Evolutionary conservation across 2,888 invertebrate species (phyloP), one percentile per base, ranked within the genome.

Genomic region (Harpalus rufipes): DNA sequence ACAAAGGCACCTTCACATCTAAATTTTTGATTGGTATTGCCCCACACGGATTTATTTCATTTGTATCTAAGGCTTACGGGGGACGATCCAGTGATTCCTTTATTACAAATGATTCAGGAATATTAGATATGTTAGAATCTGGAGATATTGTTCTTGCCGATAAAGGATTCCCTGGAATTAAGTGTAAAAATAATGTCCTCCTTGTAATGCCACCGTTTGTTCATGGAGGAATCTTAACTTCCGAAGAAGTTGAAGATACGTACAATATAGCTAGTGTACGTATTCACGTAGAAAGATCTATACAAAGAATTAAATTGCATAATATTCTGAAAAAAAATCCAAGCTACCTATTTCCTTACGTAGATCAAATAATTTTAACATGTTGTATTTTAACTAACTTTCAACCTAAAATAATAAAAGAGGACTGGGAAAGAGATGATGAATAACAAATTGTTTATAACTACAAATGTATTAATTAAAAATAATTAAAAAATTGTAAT

Each of bases 131-230:
- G 7, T 14, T 59, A 59, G 59, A 59, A 14, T 7, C 7, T 16
- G 59, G 59, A 59, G 59, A 59, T 59, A 59, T 59, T 59, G 59
- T 59, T 16, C 59, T 59, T 59, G 59, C 59, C 14, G 59, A 59
- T 59, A 59, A 59, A 16, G 59, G 59, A 59, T 59, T 59, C 14
- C 59, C 59, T 59, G 59, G 16, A 14, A 59, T 59, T 59, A 59
- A 14, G 59, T 59, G 59, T 14, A 14, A 78, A 51, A 14, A 78
- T 41, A 32, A 32, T 32, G 6, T 7, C 18, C n/a, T 78, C 14
- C 6, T 78, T 21, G 78, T 78, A 14, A 78, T 78, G 78, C 78
- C 78, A n/a, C 78, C 78, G 10, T 44, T 79, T 58, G 56, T 79
- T 14, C 79, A 79, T 58, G 58, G 58, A 56, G 79, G 18, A 7